These are phyloP conservation scores for Tetragonula carbonaria DNA, from an alignment of 2,888 invertebrate genomes.

Conservation along the genomic window DNA sequence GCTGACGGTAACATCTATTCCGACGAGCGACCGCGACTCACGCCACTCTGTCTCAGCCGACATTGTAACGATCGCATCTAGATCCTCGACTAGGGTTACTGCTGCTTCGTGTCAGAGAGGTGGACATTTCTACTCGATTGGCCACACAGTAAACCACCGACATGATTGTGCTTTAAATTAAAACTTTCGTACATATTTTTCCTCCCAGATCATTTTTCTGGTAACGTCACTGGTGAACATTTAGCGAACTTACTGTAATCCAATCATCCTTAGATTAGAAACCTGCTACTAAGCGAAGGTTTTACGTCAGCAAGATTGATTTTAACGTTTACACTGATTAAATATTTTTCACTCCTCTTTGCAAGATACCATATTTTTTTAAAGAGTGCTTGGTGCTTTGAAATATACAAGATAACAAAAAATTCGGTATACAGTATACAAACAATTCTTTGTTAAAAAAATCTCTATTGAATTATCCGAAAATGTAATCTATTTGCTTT, in stretches of 20 bases:
- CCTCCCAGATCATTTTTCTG: background rate
- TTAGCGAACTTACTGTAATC: too few relatives aligned
- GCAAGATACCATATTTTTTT: background rate
- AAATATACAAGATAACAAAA: background rate
- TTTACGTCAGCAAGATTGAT: too few relatives aligned
- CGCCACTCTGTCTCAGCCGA: constrained; percentile 59
- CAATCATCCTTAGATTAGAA: background rate
- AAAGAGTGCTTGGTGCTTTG: background rate
- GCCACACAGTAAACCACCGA: constrained; percentile 15
- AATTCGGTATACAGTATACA: background rate
- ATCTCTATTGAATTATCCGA: too few relatives aligned
- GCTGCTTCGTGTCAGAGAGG: constrained; percentile 52
- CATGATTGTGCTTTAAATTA: constrained; percentile 9
- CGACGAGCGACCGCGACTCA: constrained; percentile 72
- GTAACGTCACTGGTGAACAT: too few relatives aligned
- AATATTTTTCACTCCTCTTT: too few relatives aligned
- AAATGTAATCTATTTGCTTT: too few relatives aligned
- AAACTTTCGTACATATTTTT: background rate
- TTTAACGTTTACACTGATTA: too few relatives aligned
- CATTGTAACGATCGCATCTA: constrained; percentile 67
- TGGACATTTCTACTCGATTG: constrained; percentile 52
- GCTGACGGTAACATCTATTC: constrained; percentile 77
- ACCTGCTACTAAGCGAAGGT: too few relatives aligned
- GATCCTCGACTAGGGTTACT: constrained; percentile 63
- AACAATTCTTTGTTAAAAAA: too few relatives aligned